Base-by-base conservation (phyloP, 30 jellyfish, hydroid and myxozoan genomes). In the Hydra vulgaris region DNA sequence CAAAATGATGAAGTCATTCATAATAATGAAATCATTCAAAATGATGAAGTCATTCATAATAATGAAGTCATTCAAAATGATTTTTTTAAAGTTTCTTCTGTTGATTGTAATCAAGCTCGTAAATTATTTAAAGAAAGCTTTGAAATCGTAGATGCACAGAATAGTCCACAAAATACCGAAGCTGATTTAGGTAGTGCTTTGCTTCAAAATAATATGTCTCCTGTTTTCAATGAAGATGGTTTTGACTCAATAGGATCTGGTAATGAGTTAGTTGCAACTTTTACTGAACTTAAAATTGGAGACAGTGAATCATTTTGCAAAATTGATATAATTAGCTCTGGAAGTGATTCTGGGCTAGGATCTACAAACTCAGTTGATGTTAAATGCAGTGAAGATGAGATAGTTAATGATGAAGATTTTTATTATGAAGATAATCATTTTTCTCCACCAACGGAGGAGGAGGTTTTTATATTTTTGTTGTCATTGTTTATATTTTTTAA, bases 281-380 rank as follows among this genome's bases (percentile, higher is more conserved):
- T 20, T 23, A 68, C 15, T 20, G 75, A 68, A n/a, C 75, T 68
- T 4, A 7, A 68, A 68, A 68, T 68, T 3, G 75, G 16, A 7
- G 75, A 15, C 75, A 23, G 75, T n/a, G 75, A 68, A 68, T 16
- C 75, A n/a, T 68, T 3, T 15, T 68, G 75, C 27, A 23, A 68
- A 68, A 16, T 68, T 3, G 27, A 68, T 23, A 68, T 68, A 20
- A 68, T n/a, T 4, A 20, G 75, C 25, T 68, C 75, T 68, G 75
- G 27, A 3, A 23, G 26, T n/a, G 75, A 68, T 68, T 68, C 75
- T 68, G 75, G 75, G 8, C 27, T 7, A 68, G 75, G 75, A 68
- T 68, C 75, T n/a, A 68, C 75, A 68, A 68, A 68, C 27, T 68
- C 75, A 4, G 75, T 68, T n/a, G 75, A n/a, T 20, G 27, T 23